A percentile compares a stretch with the other conserved stretches of the same genome.
Evolutionary conservation across 1,140 invertebrate genomes (phyloP).

Genomic region (Drosophila albomicans): DNA sequence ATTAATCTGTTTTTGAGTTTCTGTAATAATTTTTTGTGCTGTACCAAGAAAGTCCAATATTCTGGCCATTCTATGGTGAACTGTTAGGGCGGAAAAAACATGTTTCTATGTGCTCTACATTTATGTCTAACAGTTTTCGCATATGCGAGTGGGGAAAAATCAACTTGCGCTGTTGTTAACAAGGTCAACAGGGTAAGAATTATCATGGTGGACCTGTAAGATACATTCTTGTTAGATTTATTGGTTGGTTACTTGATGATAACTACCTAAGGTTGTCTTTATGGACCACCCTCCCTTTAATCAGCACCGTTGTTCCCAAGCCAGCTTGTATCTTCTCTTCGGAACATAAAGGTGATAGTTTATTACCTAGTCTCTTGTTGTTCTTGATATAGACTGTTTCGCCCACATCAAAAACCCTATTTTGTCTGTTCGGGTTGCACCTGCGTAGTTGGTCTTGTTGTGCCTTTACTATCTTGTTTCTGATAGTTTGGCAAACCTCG

Average conservation of each 20-base stretch:
- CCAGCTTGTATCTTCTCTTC: not conserved
- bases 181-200: not conserved
- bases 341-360: not conserved
- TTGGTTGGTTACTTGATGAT: not conserved
- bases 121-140: no score
- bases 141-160: no score
- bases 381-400: not conserved
- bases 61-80: no score
- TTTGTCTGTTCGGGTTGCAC: constrained; percentile 1
- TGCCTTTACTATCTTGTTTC: not conserved
- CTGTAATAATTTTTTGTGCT: no score
- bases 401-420: not conserved
- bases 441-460: not conserved
- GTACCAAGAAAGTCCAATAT: no score
- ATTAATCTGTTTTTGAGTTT: not conserved
- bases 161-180: no score
- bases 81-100: no score
- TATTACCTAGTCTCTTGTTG: constrained; percentile 2
- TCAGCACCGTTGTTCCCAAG: not conserved
- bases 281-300: constrained; percentile 4
- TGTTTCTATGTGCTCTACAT: no score
- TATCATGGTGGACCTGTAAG: not conserved
- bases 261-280: constrained; percentile 8
- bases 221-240: not conserved
- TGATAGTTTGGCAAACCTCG: not conserved